phyloP scores from a whole-genome alignment of 2,797 vertebrate species.

The Eidolon dupreanum region DNA sequence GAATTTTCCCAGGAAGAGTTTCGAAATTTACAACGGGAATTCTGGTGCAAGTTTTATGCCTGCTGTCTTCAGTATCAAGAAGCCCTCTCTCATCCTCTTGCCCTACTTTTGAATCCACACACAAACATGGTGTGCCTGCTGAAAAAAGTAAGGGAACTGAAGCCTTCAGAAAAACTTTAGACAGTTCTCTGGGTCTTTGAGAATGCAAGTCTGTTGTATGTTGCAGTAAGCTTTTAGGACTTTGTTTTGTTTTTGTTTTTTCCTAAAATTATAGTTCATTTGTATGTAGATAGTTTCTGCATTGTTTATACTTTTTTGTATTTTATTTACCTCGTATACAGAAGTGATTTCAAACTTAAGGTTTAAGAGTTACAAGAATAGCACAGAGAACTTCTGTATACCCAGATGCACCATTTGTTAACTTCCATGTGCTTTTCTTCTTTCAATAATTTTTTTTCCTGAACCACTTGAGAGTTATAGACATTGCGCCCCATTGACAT shows the following conservation, averaged over 20 bases:
- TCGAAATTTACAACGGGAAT: conserved; percentile 94
- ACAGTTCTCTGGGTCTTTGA: neutral
- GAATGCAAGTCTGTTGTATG: neutral
- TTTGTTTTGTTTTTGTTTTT: neutral
- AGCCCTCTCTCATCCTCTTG: conserved; percentile 91
- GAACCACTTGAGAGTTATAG: neutral
- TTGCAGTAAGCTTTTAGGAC: neutral
- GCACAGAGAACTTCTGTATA: neutral
- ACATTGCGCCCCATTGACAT: neutral
- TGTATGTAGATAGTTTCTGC: neutral
- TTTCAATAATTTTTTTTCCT: neutral
- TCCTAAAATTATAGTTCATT: neutral
- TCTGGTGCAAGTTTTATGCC: conserved; percentile 97
- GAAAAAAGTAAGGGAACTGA: conserved; percentile 89
- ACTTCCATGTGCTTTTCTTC: neutral
- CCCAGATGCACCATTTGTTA: neutral
- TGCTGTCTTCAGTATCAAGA: conserved; percentile 98
- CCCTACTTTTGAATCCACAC: conserved; percentile 89
- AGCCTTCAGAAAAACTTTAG: neutral
- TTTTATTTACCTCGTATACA: neutral
- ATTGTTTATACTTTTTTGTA: neutral
- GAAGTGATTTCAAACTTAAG: neutral
- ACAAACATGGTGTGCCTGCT: conserved; percentile 93
- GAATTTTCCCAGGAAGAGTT: conserved; percentile 96
- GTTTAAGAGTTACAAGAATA: neutral